Conservation (phyloP, 2,888 invertebrate species). For the Plebejus anna region DNA sequence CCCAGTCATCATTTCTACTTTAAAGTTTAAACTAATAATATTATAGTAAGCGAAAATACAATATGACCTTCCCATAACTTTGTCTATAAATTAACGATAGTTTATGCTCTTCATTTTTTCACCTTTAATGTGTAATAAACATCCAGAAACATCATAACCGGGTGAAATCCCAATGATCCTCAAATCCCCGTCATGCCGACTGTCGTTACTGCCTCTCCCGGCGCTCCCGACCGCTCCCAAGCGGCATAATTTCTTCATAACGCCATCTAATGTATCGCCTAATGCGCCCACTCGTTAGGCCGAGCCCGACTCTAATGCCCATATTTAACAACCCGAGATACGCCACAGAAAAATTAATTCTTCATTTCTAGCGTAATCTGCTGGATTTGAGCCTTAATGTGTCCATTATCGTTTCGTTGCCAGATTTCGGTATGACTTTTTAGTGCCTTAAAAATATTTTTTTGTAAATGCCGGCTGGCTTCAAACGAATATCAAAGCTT, state of each 20-base stretch:
- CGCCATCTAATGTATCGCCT: slow-evolving; percentile 30
- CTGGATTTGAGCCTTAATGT: not conserved
- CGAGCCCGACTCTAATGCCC: slow-evolving; percentile 10
- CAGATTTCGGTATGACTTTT: not conserved
- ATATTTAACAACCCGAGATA: slow-evolving; percentile 12
- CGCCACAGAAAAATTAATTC: not conserved
- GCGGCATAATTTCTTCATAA: slow-evolving; percentile 31
- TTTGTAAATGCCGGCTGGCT: not conserved
- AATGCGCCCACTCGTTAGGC: slow-evolving; percentile 31
- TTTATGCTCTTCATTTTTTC: no score
- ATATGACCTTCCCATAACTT: no score
- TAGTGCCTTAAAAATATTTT: not conserved
- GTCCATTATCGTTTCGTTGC: not conserved
- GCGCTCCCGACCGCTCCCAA: no score
- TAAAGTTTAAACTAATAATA: no score
- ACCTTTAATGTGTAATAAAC: not conserved
- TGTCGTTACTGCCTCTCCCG: slow-evolving; percentile 1
- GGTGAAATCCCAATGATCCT: not conserved
- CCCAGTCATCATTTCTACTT: no score
- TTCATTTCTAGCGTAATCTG: slow-evolving; percentile 8
- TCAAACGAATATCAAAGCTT: not conserved
- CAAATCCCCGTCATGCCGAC: slow-evolving; percentile 1
- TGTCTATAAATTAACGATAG: no score
- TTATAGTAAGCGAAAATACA: no score
- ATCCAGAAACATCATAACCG: not conserved